Evolutionary conservation across 2,888 invertebrate genomes (phyloP).

Genomic region (Tholera decimalis): DNA sequence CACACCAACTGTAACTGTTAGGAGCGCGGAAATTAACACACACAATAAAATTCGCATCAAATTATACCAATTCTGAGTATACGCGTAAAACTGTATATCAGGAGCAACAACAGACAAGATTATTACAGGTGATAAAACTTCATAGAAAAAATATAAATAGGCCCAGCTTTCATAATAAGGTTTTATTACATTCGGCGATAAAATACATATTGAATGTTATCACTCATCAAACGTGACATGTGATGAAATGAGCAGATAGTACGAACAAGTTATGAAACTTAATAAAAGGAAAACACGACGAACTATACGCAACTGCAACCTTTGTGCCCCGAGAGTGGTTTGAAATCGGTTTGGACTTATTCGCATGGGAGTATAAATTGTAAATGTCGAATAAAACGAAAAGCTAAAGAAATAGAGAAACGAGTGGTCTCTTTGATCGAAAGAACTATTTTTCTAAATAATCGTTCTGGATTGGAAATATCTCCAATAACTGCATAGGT

Average conservation of each 20-base stretch:
- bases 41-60: constrained; percentile 69
- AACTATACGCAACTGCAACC: constrained; percentile 14
- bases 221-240: constrained; percentile 68
- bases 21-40: constrained; percentile 69
- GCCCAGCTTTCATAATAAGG: constrained; percentile 58
- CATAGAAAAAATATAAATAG: constrained; percentile 59
- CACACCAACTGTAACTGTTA: constrained; percentile 55
- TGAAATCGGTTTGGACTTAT: constrained; percentile 38
- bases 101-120: constrained; percentile 69
- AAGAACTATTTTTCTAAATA: constrained; percentile 8
- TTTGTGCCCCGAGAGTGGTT: constrained; percentile 34
- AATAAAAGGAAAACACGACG: constrained; percentile 23
- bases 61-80: constrained; percentile 66
- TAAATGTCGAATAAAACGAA: constrained; percentile 25
- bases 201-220: constrained; percentile 77
- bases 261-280: constrained; percentile 38
- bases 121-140: constrained; percentile 62
- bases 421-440: constrained; percentile 27
- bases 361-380: constrained; percentile 39
- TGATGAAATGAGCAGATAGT: constrained; percentile 67
- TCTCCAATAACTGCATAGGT: neutral
- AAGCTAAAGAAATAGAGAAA: constrained; percentile 23
- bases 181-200: constrained; percentile 76
- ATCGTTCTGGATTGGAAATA: constrained; percentile 8
- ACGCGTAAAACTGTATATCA: constrained; percentile 66